Percentiles rank a stretch among this genome's conserved stretches.
phyloP scores from a whole-genome alignment of 1,140 invertebrate species.

The Druon quercuslanigerum region DNA sequence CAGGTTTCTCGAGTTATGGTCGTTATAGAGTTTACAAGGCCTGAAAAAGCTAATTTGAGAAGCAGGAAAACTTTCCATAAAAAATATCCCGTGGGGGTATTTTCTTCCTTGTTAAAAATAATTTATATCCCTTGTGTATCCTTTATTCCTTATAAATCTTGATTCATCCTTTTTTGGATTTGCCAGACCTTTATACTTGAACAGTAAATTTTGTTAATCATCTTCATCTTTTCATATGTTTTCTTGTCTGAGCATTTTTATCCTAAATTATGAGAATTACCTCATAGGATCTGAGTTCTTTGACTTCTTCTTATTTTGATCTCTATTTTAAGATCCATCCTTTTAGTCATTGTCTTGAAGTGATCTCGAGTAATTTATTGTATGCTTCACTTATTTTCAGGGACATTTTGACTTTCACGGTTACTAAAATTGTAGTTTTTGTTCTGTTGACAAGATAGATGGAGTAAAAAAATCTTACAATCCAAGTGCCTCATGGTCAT shows the following conservation, averaged over 20 bases:
- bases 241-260: too few species aligned
- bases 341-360: neutral
- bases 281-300: neutral
- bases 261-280: too few species aligned
- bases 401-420: neutral
- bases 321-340: neutral
- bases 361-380: neutral
- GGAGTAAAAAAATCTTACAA: neutral
- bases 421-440: slow-evolving; percentile 14
- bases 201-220: too few species aligned
- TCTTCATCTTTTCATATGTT: too few species aligned
- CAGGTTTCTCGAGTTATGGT: neutral
- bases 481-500: neutral
- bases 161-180: too few species aligned
- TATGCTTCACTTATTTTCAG: neutral
- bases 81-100: too few species aligned
- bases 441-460: neutral
- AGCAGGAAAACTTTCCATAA: neutral
- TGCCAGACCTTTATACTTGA: too few species aligned
- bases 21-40: neutral
- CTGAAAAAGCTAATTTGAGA: neutral
- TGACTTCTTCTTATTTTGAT: neutral
- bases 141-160: too few species aligned
- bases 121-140: too few species aligned
- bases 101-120: too few species aligned